A percentile compares a stretch with the other conserved stretches of the same genome.
Evolutionary conservation across 2,113 vertebrate genomes (phyloP).

Genomic region (Scomber colias): DNA sequence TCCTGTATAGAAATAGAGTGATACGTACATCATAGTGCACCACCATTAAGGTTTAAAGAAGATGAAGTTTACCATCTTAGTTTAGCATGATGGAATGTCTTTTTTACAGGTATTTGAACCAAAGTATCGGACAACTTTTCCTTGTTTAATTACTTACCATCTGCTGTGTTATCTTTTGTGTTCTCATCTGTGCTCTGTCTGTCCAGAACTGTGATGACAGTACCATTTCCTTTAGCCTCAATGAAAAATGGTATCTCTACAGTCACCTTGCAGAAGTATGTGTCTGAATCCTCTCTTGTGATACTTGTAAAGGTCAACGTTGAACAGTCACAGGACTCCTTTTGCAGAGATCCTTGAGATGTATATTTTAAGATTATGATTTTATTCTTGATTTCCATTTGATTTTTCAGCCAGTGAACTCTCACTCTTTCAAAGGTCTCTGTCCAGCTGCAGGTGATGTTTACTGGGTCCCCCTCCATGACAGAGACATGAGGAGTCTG

Average conservation of each 20-base stretch:
- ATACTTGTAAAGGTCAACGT: neutral
- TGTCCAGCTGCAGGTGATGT: no score
- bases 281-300: neutral
- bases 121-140: no score
- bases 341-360: fast-evolving
- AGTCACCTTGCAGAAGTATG: neutral
- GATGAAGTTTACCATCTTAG: no score
- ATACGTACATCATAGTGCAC: no score
- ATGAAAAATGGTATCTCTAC: fast-evolving
- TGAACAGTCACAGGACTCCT: fast-evolving
- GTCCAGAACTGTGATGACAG: neutral
- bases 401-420: neutral
- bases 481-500: no score
- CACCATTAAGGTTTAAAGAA: no score
- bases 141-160: no score
- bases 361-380: fast-evolving
- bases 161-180: no score
- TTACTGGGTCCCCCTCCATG: no score
- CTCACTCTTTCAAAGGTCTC: fast-evolving
- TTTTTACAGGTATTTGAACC: no score
- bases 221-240: fast-evolving
- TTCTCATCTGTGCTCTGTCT: fast-evolving
- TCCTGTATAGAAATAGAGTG: neutral
- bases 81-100: no score
- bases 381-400: no score